Conservation (phyloP, 53 echinoderm and acorn worm species). For the Actinopyga echinites region DNA sequence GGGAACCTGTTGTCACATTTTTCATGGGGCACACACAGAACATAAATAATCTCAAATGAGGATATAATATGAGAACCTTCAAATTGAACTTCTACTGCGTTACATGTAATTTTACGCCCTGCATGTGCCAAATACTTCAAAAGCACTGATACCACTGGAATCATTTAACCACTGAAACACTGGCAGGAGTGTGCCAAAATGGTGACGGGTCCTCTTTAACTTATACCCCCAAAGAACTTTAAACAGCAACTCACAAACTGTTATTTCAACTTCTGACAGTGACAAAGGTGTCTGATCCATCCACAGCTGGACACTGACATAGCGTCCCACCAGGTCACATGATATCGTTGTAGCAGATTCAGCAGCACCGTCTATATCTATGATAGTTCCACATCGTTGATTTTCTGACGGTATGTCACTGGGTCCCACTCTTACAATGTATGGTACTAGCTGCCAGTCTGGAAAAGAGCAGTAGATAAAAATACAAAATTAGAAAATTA, state of each 20-base stretch:
- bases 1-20: too few species aligned
- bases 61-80: too few species aligned
- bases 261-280: conserved; percentile 67
- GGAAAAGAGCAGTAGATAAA: background rate
- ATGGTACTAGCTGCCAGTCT: conserved; percentile 49
- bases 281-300: conserved; percentile 37
- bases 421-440: conserved; percentile 57
- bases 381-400: conserved; percentile 49
- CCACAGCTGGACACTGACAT: conserved; percentile 55
- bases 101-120: too few species aligned
- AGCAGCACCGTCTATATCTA: conserved; percentile 11
- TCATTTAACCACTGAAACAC: too few species aligned
- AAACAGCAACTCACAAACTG: conserved; percentile 45
- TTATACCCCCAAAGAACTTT: too few species aligned
- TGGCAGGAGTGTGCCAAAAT: too few species aligned
- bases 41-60: too few species aligned
- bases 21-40: too few species aligned
- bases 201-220: too few species aligned
- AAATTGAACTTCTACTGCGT: too few species aligned
- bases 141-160: too few species aligned
- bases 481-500: background rate
- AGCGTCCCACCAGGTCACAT: conserved; percentile 51
- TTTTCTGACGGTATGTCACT: conserved; percentile 53
- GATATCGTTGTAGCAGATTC: background rate
- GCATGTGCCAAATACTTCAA: too few species aligned